These are phyloP conservation scores for Mantis religiosa DNA, from an alignment of 2,888 invertebrate genomes.

Conservation along the genomic window DNA sequence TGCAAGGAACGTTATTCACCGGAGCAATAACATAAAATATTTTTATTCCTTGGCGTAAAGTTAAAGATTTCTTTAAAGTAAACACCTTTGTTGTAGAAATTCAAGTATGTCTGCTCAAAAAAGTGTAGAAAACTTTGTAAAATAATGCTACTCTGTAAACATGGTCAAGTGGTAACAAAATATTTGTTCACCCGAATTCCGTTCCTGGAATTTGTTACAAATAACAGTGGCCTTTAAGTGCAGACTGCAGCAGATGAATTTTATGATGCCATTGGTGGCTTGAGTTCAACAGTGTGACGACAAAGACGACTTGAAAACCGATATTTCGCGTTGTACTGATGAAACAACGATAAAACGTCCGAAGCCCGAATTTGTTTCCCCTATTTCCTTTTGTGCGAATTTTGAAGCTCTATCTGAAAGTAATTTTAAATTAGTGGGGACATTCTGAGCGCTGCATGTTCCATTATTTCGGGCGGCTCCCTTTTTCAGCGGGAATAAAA, in stretches of 20 bases:
- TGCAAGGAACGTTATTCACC: no score
- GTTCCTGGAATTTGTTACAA: no score
- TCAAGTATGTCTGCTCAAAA: no score
- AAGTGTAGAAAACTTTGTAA: no score
- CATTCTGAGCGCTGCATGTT: not conserved
- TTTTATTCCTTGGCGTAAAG: no score
- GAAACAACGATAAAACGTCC: not conserved
- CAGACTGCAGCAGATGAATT: not conserved
- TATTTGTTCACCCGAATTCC: no score
- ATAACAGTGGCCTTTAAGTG: not conserved
- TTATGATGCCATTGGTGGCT: not conserved
- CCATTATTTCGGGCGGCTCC: not conserved
- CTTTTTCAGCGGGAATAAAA: not conserved
- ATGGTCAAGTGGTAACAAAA: no score
- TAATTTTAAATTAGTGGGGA: constrained; percentile 5
- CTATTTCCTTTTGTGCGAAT: not conserved
- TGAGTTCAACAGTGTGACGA: not conserved
- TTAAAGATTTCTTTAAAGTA: no score
- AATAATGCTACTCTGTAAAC: no score
- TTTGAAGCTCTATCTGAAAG: constrained; percentile 7
- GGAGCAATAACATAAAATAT: no score
- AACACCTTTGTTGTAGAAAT: no score
- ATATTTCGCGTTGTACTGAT: not conserved
- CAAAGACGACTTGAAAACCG: not conserved
- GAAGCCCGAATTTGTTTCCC: not conserved